phyloP scores from a whole-genome alignment of 2,797 vertebrate genomes.

The Peromyscus aztecus region DNA sequence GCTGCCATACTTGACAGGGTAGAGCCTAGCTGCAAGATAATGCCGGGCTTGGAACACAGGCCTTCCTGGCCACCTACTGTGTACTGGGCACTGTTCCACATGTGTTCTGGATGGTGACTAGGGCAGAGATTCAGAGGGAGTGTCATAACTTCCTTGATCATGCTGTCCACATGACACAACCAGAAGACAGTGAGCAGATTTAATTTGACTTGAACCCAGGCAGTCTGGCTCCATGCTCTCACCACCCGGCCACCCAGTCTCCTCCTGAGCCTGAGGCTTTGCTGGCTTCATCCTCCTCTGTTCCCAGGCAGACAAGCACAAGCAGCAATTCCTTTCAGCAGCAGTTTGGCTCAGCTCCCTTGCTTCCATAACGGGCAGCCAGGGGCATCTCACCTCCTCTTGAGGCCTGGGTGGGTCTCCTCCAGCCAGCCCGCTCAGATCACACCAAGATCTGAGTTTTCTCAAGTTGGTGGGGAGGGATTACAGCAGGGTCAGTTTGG shows the following conservation, averaged over 20 bases:
- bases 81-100: not conserved
- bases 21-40: not conserved
- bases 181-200: too few relatives aligned
- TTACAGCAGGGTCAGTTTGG: not conserved
- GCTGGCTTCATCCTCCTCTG: rapidly evolving
- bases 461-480: not conserved
- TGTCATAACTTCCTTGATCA: rapidly evolving
- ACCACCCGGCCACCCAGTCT: not conserved
- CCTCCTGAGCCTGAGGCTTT: rapidly evolving
- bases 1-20: rapidly evolving
- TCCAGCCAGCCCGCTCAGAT: not conserved
- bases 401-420: rapidly evolving
- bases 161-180: rapidly evolving
- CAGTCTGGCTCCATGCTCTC: rapidly evolving
- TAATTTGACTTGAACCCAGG: rapidly evolving
- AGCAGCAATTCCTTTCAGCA: not conserved
- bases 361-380: not conserved
- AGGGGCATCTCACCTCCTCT: not conserved
- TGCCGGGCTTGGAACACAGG: rapidly evolving
- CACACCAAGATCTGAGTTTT: not conserved
- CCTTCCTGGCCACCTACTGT: not conserved
- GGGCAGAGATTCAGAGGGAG: not conserved
- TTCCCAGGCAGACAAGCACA: not conserved
- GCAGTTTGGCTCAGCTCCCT: not conserved
- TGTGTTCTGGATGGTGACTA: not conserved